These are phyloP conservation scores for Protaetia brevitarsis DNA, from an alignment of 1,140 invertebrate genomes.

Conservation along the genomic window DNA sequence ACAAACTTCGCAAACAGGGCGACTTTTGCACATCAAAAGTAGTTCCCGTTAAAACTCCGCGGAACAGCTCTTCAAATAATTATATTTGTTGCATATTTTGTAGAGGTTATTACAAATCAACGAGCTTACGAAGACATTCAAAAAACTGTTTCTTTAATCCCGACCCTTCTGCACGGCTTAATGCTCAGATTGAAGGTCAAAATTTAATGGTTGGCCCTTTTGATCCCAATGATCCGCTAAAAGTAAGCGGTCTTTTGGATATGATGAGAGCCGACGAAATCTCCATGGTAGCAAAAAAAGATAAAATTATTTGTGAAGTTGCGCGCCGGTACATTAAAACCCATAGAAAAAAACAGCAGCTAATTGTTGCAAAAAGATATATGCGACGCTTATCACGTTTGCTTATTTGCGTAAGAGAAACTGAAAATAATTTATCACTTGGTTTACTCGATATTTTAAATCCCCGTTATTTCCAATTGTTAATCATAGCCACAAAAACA, in stretches of 20 bases:
- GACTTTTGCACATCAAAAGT: background rate
- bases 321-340: constrained; percentile 40
- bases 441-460: constrained; percentile 31
- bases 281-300: constrained; percentile 31
- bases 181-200: constrained; percentile 24
- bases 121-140: background rate
- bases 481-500: constrained; percentile 8
- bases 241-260: constrained; percentile 18
- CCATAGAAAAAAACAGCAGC: constrained; percentile 39
- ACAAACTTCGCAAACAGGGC: background rate
- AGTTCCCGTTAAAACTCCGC: background rate
- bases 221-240: constrained; percentile 25
- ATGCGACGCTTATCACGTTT: constrained; percentile 41
- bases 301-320: constrained; percentile 40
- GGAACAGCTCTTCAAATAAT: background rate
- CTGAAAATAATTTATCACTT: constrained; percentile 30
- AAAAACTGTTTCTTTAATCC: constrained; percentile 4
- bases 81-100: background rate
- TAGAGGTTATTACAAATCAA: background rate
- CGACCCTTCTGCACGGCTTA: background rate
- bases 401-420: constrained; percentile 37
- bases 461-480: constrained; percentile 32
- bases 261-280: constrained; percentile 29
- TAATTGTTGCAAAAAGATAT: constrained; percentile 38
- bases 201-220: constrained; percentile 23